phyloP scores from a whole-genome alignment of 2,797 vertebrate genomes.

The Tenualosa thibaudeaui region DNA sequence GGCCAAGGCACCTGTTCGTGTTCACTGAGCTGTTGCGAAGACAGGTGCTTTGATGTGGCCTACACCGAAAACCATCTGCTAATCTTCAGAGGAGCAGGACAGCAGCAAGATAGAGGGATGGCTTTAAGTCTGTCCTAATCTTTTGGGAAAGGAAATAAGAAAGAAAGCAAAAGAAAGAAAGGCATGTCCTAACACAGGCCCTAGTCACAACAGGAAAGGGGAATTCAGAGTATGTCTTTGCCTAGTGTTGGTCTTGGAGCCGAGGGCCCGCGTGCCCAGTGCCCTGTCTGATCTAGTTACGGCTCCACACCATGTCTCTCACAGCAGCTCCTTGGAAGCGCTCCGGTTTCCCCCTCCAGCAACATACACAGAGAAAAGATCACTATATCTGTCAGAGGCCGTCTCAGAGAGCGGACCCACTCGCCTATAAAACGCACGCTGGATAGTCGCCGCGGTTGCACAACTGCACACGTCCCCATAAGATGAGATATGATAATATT shows the following conservation, averaged over 20 bases:
- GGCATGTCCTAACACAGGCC: background rate
- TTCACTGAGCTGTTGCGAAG: constrained; percentile 30
- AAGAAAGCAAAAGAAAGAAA: background rate
- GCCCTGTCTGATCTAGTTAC: constrained; percentile 35
- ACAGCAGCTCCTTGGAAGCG: background rate
- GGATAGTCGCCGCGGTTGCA: background rate
- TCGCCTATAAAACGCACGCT: constrained; percentile 11
- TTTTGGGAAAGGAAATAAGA: constrained; percentile 28
- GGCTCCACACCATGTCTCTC: constrained; percentile 5
- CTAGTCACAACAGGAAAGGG: constrained; percentile 36
- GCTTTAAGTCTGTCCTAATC: constrained; percentile 2
- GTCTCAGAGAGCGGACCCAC: background rate
- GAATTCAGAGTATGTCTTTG: constrained; percentile 36
- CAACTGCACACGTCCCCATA: constrained; percentile 4
- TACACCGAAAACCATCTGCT: background rate
- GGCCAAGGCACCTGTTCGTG: constrained; percentile 38
- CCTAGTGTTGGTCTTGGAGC: constrained; percentile 49
- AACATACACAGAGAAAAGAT: background rate
- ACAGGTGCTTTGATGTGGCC: constrained; percentile 32
- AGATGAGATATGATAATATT: constrained; percentile 16
- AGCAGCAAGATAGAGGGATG: background rate
- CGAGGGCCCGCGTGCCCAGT: constrained; percentile 10
- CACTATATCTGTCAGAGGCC: constrained; percentile 11
- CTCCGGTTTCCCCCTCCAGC: background rate
- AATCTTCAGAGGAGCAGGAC: constrained; percentile 17